A percentile compares a stretch with the other conserved stretches of the same genome.
Conservation (phyloP, 1,140 invertebrate genomes). For the Coenobita brevimanus region DNA sequence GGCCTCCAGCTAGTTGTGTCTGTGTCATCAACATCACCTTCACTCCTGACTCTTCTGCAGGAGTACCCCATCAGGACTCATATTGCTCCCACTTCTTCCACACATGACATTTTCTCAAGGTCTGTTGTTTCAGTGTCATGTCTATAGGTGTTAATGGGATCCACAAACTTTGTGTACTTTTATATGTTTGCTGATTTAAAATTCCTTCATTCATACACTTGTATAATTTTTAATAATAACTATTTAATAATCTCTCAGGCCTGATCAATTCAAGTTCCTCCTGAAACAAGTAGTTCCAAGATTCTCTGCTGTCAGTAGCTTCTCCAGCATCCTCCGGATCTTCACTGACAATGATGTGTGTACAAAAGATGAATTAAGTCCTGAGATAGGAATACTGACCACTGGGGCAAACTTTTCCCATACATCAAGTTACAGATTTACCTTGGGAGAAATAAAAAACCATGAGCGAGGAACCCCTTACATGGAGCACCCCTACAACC, state of each 20-base stretch:
- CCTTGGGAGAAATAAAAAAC: not conserved
- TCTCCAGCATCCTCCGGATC: not conserved
- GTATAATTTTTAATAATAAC: too few species aligned
- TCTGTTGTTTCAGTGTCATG: not conserved
- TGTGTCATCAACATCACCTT: not conserved
- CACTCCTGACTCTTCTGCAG: slow-evolving; percentile 2
- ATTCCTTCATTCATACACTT: too few species aligned
- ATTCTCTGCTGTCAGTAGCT: not conserved
- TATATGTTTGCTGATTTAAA: too few species aligned
- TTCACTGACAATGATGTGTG: not conserved
- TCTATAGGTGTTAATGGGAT: not conserved
- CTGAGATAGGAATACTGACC: not conserved
- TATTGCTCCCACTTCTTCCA: too few species aligned
- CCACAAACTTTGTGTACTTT: too few species aligned
- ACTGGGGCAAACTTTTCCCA: not conserved
- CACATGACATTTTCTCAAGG: not conserved
- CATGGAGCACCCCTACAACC: slow-evolving; percentile 30
- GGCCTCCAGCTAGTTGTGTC: slow-evolving; percentile 20
- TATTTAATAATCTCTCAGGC: too few species aligned
- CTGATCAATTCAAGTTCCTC: too few species aligned
- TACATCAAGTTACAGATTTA: not conserved
- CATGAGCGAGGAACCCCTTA: not conserved
- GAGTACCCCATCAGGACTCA: slow-evolving; percentile 33
- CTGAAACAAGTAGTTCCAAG: too few species aligned
- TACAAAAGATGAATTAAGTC: slow-evolving; percentile 1